Evolutionary conservation across 2,888 invertebrate species (phyloP).

Genomic region (Acrobasis consociella): DNA sequence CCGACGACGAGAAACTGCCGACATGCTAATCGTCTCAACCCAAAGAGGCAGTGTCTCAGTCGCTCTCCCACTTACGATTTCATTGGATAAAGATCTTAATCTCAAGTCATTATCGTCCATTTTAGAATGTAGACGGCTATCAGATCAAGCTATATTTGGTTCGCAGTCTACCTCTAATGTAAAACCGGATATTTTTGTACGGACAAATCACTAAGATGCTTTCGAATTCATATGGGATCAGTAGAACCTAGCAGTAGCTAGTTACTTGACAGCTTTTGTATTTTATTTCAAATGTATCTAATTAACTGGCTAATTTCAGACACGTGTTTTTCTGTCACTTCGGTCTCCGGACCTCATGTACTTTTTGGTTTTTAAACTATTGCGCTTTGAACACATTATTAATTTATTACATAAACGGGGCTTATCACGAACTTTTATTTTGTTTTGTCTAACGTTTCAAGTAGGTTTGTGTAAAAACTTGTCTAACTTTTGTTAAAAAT

Average conservation of each 20-base stretch:
- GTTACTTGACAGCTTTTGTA: background rate
- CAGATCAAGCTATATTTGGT: slow-evolving; percentile 65
- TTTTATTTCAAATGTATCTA: too few relatives aligned
- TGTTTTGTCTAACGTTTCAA: too few relatives aligned
- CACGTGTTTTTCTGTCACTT: too few relatives aligned
- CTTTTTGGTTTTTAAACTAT: too few relatives aligned
- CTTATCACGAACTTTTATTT: too few relatives aligned
- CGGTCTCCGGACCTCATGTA: too few relatives aligned
- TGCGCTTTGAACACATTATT: too few relatives aligned
- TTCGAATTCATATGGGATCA: slow-evolving; percentile 6
- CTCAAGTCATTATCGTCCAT: slow-evolving; percentile 70
- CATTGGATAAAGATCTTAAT: slow-evolving; percentile 72
- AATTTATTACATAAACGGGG: too few relatives aligned
- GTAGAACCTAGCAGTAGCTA: too few relatives aligned
- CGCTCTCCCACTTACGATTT: slow-evolving; percentile 65
- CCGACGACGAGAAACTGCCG: slow-evolving; percentile 33
- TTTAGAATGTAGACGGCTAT: slow-evolving; percentile 69
- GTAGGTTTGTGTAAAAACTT: too few relatives aligned
- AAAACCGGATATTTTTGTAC: slow-evolving; percentile 32
- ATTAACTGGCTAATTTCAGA: too few relatives aligned
- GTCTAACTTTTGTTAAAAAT: too few relatives aligned
- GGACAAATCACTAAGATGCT: slow-evolving; percentile 4
- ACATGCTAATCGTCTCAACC: slow-evolving; percentile 44
- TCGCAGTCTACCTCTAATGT: slow-evolving; percentile 46
- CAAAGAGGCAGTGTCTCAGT: slow-evolving; percentile 41